These are phyloP conservation scores for Perizoma affinitatum DNA, from an alignment of 2,888 invertebrate genomes.

Conservation along the genomic window DNA sequence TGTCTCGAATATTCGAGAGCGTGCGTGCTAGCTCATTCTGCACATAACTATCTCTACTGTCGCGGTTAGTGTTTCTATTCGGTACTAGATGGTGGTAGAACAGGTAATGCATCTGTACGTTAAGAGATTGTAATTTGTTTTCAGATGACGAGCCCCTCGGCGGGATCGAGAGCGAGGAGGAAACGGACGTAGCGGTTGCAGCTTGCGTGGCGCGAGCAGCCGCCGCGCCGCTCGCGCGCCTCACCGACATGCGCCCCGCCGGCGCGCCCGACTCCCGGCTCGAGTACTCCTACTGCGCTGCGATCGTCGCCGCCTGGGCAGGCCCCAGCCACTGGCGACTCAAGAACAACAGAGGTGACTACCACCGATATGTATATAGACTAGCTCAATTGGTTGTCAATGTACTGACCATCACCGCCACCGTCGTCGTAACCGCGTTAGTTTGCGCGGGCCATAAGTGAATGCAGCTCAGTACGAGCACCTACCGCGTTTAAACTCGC, in stretches of 20 bases:
- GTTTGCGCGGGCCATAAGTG: too few species aligned
- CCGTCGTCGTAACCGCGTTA: too few species aligned
- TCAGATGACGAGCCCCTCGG: constrained; percentile 75
- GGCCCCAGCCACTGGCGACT: constrained; percentile 94
- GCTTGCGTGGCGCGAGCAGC: constrained; percentile 66
- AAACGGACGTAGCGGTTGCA: constrained; percentile 69
- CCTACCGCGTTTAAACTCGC: too few species aligned
- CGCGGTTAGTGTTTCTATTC: constrained; percentile 10
- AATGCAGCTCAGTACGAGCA: too few species aligned
- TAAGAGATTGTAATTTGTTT: too few species aligned
- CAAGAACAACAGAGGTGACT: constrained; percentile 73
- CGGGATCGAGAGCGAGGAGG: constrained; percentile 75
- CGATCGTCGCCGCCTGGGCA: constrained; percentile 88
- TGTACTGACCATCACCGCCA: too few species aligned
- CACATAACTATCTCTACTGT: background rate
- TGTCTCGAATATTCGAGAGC: too few species aligned
- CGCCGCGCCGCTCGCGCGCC: constrained; percentile 50
- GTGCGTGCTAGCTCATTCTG: background rate
- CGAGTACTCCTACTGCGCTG: constrained; percentile 88
- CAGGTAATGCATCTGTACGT: too few species aligned
- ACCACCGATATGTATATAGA: too few species aligned
- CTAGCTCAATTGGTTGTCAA: too few species aligned
- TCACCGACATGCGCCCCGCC: constrained; percentile 84
- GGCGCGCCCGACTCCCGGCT: constrained; percentile 75
- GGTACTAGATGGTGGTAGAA: too few species aligned